Percentiles rank a stretch among this genome's conserved stretches.
phyloP scores from a whole-genome alignment of 1,140 invertebrate species.

The Anoplolepis gracilipes region DNA sequence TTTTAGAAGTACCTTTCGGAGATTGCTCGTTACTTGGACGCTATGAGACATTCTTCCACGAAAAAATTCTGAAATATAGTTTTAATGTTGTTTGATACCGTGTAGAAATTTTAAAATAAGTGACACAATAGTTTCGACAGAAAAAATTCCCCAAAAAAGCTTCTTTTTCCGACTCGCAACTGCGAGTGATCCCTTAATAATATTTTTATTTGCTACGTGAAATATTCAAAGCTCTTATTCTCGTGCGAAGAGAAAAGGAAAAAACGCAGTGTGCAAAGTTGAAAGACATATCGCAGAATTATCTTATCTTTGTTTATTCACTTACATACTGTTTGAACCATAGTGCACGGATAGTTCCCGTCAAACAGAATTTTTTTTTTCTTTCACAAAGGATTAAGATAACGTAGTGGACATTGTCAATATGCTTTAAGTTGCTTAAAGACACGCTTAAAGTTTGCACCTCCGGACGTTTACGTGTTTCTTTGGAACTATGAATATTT shows the following conservation, averaged over 20 bases:
- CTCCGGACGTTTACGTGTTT: background rate
- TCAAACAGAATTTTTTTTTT: slow-evolving; percentile 50
- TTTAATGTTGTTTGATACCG: too few species aligned
- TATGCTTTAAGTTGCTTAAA: slow-evolving; percentile 45
- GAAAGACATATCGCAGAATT: slow-evolving; percentile 18
- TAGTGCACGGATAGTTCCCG: slow-evolving; percentile 42
- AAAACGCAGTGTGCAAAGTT: background rate
- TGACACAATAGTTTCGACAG: too few species aligned
- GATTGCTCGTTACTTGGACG: too few species aligned
- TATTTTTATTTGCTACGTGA: background rate
- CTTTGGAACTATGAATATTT: slow-evolving; percentile 30
- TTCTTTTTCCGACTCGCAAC: too few species aligned
- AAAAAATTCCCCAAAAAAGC: too few species aligned
- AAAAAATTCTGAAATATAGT: too few species aligned
- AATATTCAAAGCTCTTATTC: background rate
- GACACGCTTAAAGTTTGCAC: slow-evolving; percentile 8
- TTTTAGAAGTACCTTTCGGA: too few species aligned
- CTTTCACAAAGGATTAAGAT: slow-evolving; percentile 47
- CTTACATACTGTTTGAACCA: slow-evolving; percentile 42
- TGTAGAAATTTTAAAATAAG: too few species aligned
- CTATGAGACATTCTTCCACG: too few species aligned
- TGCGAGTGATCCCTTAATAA: too few species aligned
- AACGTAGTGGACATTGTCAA: slow-evolving; percentile 55
- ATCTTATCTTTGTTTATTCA: slow-evolving; percentile 57
- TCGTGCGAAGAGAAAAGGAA: background rate